Evolutionary conservation across 2,888 invertebrate genomes (phyloP).

Genomic region (Rutpela maculata): DNA sequence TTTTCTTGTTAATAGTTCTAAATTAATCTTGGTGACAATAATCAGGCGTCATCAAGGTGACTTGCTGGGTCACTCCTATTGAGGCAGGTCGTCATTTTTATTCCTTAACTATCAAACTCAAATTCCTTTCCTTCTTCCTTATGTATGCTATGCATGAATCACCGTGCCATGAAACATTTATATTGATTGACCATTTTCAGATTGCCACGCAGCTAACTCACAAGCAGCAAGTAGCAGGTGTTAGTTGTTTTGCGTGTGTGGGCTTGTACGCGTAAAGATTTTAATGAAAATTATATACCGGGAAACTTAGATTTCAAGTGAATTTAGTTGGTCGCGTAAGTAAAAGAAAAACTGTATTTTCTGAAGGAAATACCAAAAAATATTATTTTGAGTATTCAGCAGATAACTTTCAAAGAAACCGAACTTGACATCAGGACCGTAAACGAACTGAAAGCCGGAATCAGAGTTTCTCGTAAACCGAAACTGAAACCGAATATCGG

Average conservation of each 20-base stretch:
- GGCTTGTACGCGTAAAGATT: conserved; percentile 8
- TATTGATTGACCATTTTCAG: conserved; percentile 33
- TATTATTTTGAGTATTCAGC: too few relatives aligned
- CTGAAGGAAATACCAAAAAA: too few relatives aligned
- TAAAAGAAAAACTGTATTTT: too few relatives aligned
- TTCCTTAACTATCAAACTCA: conserved; percentile 23
- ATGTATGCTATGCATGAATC: conserved; percentile 15
- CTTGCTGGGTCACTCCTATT: conserved; percentile 27
- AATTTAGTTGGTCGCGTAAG: too few relatives aligned
- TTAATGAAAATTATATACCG: conserved; percentile 15
- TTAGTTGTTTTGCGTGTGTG: background rate
- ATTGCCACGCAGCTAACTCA: conserved; percentile 4
- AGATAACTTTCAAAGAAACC: too few relatives aligned
- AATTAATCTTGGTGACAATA: too few relatives aligned
- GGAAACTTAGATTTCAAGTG: background rate
- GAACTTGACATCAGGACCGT: too few relatives aligned
- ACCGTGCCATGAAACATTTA: conserved; percentile 28
- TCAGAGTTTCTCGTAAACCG: too few relatives aligned
- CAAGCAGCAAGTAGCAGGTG: conserved; percentile 22
- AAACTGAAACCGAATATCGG: too few relatives aligned
- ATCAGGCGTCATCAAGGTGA: background rate
- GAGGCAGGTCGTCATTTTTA: conserved; percentile 36
- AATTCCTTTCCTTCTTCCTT: conserved; percentile 28
- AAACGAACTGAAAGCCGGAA: too few relatives aligned
- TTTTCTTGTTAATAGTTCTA: too few relatives aligned